Base-by-base conservation (phyloP, 2,113 vertebrate genomes). In the Willisornis vidua region DNA sequence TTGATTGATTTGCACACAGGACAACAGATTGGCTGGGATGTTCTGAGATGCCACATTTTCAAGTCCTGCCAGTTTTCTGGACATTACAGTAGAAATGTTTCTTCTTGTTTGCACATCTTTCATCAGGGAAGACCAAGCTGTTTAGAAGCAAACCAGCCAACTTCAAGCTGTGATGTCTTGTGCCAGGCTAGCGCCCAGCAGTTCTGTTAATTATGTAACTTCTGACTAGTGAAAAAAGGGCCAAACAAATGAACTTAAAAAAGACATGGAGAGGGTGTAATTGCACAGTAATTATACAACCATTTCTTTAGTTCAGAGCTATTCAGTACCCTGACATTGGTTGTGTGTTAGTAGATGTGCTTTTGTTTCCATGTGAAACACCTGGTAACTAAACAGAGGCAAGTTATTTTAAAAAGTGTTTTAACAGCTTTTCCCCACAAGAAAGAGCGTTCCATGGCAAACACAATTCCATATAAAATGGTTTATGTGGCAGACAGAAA, bases 131-230 rank as follows among this genome's bases (percentile, higher is more conserved):
- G 82, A 80, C 72, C 79, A 92, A 93, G 33, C 75, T 95, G 75
- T 79, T 72, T 87, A 77, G 87, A 71, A 76, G 70, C 14, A 90
- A 85, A 63, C 8, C 35, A 74, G 75, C 82, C 93, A 94, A 85
- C 17, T 95, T 95, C 95, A 96, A 94, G 75, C 95, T 96, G 95
- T 91, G 93, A 80, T 91, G 33, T 95, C 63, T 96, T 92, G 82
- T 96, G 85, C 67, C 43, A 86, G 70, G 31, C 66, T 94, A 49
- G 58, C 79, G 74, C 81, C 82, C 85, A 90, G 85, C 59, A 88
- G 87, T 91, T 84, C 48, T 93, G 61, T 92, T 91, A 95, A 95
- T 92, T 91, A 72, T 75, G 72, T 85, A 6, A 8, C 3, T 92
- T 80, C 66, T 93, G 82, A 82, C 74, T 67, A 80, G 35, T 33